Evolutionary conservation across 2,113 vertebrate genomes (phyloP).

Genomic region (Tapirus terrestris): DNA sequence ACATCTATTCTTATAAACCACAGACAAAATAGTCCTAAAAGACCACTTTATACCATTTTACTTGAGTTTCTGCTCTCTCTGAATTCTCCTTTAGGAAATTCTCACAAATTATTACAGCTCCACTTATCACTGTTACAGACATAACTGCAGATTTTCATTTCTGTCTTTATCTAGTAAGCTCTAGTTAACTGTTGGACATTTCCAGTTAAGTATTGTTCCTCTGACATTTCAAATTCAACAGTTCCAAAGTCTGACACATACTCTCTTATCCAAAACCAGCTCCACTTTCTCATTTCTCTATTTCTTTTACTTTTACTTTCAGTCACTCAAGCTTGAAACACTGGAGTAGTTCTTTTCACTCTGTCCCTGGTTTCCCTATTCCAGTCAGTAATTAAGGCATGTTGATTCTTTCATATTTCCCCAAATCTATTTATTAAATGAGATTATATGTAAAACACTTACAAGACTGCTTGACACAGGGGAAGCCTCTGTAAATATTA

Average conservation of each 20-base stretch:
- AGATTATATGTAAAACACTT: neutral
- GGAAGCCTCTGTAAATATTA: accelerated
- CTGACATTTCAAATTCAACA: neutral
- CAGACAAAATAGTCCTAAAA: neutral
- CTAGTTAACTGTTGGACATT: neutral
- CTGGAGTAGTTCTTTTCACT: neutral
- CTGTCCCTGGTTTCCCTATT: neutral
- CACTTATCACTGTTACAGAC: neutral
- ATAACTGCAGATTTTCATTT: neutral
- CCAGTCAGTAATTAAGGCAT: neutral
- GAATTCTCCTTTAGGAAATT: conserved; percentile 19
- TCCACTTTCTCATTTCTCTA: neutral
- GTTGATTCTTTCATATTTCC: neutral
- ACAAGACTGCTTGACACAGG: neutral
- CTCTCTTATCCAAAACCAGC: neutral
- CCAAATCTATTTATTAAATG: neutral
- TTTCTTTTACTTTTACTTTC: conserved; percentile 9
- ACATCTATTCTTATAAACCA: neutral
- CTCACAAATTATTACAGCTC: neutral
- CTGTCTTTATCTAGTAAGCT: neutral
- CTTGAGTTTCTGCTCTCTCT: neutral
- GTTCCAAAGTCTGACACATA: neutral
- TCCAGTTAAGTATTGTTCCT: neutral
- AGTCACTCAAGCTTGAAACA: neutral
- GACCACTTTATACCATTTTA: neutral